Conservation (phyloP, 2,113 vertebrate species). For the Daubentonia madagascariensis region DNA sequence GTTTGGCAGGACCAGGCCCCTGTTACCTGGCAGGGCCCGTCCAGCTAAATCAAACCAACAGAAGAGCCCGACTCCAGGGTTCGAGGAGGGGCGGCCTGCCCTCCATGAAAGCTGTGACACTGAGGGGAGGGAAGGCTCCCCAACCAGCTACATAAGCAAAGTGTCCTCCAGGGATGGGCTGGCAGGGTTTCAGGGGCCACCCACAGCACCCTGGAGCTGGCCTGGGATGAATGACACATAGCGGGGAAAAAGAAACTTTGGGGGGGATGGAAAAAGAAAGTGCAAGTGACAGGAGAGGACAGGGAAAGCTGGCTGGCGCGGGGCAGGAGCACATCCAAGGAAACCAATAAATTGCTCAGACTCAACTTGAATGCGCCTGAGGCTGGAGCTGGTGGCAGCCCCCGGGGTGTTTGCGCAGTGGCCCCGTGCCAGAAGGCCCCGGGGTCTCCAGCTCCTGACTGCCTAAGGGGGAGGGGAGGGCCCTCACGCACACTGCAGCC, state of each 20-base stretch:
- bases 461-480: background rate
- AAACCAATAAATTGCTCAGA: background rate
- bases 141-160: background rate
- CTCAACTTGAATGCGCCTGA: background rate
- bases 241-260: background rate
- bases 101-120: background rate
- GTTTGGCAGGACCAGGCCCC: background rate
- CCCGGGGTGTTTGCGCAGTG: accelerated
- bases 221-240: background rate
- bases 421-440: background rate
- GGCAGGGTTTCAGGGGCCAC: background rate
- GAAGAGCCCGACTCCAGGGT: background rate
- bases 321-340: background rate
- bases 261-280: background rate
- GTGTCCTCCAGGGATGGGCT: background rate
- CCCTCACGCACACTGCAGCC: background rate
- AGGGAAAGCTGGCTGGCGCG: accelerated
- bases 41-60: background rate
- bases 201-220: background rate
- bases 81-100: background rate
- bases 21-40: background rate
- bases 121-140: background rate
- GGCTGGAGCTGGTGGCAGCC: background rate
- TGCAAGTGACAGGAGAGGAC: accelerated
- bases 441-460: background rate